Evolutionary conservation across 2,888 invertebrate genomes (phyloP).

Genomic region (Sesamia inferens): DNA sequence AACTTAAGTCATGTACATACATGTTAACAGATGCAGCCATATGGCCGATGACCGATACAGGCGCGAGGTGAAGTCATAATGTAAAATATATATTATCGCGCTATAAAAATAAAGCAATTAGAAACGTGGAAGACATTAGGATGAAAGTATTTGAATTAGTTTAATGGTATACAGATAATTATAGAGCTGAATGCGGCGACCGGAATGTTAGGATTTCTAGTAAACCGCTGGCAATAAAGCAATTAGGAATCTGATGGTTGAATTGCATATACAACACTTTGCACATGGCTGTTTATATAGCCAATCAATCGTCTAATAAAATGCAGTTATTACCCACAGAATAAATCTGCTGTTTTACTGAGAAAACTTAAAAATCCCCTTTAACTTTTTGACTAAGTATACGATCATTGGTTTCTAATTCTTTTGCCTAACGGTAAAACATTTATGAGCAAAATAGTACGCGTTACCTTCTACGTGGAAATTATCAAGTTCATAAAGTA

Average conservation of each 20-base stretch:
- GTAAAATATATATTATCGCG: constrained; percentile 38
- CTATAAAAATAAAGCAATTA: constrained; percentile 50
- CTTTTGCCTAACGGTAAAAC: constrained; percentile 12
- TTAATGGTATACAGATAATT: constrained; percentile 2
- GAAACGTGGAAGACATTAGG: constrained; percentile 37
- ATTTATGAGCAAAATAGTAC: constrained; percentile 17
- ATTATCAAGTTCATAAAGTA: constrained; percentile 46
- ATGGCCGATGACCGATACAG: constrained; percentile 62
- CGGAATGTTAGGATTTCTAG: constrained; percentile 3
- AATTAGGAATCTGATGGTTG: constrained; percentile 5
- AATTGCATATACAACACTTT: constrained; percentile 7
- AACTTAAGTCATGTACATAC: constrained; percentile 68
- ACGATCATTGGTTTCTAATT: neutral
- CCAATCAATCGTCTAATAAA: constrained; percentile 31
- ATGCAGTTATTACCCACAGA: constrained; percentile 21
- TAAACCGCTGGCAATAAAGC: neutral
- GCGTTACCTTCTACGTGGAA: constrained; percentile 14
- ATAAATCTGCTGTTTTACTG: constrained; percentile 7
- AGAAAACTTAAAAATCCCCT: constrained; percentile 4
- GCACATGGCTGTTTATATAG: constrained; percentile 23
- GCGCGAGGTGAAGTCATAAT: constrained; percentile 45
- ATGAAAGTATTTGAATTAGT: constrained; percentile 7
- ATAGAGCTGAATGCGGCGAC: neutral
- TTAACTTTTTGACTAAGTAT: neutral
- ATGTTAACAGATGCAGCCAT: constrained; percentile 75